phyloP scores from a whole-genome alignment of 2,113 vertebrate species.

The Myiozetetes cayanensis region DNA sequence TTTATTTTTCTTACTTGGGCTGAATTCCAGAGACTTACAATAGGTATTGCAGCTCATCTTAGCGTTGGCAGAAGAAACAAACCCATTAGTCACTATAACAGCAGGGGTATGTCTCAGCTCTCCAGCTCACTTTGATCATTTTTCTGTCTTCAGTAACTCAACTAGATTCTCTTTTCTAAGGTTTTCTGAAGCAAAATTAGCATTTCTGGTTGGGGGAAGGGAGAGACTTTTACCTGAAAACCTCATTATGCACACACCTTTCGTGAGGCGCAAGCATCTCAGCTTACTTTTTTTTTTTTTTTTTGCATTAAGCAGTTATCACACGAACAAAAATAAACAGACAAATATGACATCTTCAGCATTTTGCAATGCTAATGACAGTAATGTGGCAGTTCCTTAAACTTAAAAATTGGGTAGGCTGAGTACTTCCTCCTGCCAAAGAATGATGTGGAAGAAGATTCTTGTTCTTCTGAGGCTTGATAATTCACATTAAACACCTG shows the following conservation, averaged over 20 bases:
- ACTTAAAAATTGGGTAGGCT: neutral
- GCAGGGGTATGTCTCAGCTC: slow-evolving; percentile 35
- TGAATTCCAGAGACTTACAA: slow-evolving; percentile 10
- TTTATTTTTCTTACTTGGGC: neutral
- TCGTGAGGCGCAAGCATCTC: neutral
- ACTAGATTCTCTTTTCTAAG: neutral
- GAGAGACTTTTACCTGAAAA: slow-evolving; percentile 1
- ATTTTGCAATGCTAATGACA: slow-evolving; percentile 5
- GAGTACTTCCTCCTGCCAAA: neutral
- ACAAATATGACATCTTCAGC: neutral
- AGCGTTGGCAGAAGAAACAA: slow-evolving; percentile 35
- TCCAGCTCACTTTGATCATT: slow-evolving; percentile 37
- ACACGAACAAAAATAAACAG: neutral
- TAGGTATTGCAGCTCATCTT: slow-evolving; percentile 22
- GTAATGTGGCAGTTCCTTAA: neutral
- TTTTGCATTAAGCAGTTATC: slow-evolving; percentile 12
- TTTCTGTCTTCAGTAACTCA: slow-evolving; percentile 23
- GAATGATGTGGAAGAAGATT: neutral
- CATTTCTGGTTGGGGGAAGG: neutral
- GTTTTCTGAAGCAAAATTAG: slow-evolving; percentile 29
- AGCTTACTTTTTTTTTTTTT: neutral
- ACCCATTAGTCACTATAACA: slow-evolving; percentile 49
- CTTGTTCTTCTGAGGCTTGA: neutral
- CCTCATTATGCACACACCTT: neutral
- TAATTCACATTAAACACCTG: slow-evolving; percentile 11